phyloP scores from a whole-genome alignment of 1,140 invertebrate species.

The Mycetomoellerius zeteki region DNA sequence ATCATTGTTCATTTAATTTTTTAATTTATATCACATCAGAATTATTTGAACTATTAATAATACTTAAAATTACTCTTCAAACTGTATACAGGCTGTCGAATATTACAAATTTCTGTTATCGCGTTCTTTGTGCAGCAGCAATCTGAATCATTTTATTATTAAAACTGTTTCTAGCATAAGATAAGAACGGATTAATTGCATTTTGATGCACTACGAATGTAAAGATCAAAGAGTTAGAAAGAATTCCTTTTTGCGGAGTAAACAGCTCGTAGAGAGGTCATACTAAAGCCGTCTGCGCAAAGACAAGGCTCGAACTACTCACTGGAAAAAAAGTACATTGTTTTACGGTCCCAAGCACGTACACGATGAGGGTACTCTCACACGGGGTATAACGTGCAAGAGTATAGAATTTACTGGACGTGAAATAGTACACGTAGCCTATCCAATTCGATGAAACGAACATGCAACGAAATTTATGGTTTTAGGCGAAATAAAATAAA shows the following conservation, averaged over 20 bases:
- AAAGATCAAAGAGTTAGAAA: slow-evolving; percentile 36
- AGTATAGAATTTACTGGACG: slow-evolving; percentile 43
- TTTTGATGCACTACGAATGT: background rate
- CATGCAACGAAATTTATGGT: slow-evolving; percentile 38
- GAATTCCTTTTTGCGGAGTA: slow-evolving; percentile 23
- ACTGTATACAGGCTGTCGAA: background rate
- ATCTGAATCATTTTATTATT: slow-evolving; percentile 25
- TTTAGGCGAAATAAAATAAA: slow-evolving; percentile 31
- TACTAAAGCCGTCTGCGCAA: slow-evolving; percentile 11
- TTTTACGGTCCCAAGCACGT: slow-evolving; percentile 59
- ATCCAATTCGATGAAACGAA: slow-evolving; percentile 53
- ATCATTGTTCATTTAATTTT: background rate
- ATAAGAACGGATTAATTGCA: slow-evolving; percentile 43
- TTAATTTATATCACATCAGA: background rate
- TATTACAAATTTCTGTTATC: slow-evolving; percentile 14
- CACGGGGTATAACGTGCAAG: slow-evolving; percentile 11
- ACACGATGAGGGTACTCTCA: slow-evolving; percentile 44
- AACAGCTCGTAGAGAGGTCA: slow-evolving; percentile 11
- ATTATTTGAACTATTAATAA: background rate
- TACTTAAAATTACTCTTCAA: slow-evolving; percentile 7
- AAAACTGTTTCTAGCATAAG: background rate
- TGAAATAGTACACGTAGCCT: slow-evolving; percentile 36
- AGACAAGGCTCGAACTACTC: slow-evolving; percentile 34
- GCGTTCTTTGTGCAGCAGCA: background rate
- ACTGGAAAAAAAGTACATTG: slow-evolving; percentile 37